phyloP scores from a whole-genome alignment of 2,888 invertebrate genomes.

The Koerneria pararmatus region DNA sequence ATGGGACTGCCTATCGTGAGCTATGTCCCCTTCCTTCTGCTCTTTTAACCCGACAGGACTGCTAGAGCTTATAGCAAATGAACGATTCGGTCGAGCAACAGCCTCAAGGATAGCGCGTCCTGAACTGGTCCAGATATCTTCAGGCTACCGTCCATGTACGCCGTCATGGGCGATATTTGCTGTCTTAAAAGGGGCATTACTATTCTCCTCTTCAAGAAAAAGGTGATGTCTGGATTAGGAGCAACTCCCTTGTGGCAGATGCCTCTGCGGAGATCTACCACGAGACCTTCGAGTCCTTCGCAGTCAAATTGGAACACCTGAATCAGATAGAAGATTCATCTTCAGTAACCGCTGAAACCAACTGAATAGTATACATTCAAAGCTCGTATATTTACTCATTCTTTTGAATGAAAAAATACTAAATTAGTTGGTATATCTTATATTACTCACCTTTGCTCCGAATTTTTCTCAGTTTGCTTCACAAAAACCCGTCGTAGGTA shows the following conservation, averaged over 20 bases:
- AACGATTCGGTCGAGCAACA: conserved; percentile 42
- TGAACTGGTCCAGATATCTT: conserved; percentile 42
- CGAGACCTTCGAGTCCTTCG: conserved; percentile 33
- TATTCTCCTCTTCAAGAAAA: conserved; percentile 7
- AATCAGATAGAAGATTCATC: too few relatives aligned
- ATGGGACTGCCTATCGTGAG: too few relatives aligned
- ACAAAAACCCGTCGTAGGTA: too few relatives aligned
- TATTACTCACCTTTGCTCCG: too few relatives aligned
- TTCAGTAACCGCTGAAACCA: too few relatives aligned
- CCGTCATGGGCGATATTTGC: conserved; percentile 40
- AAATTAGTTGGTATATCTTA: too few relatives aligned
- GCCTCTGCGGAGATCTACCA: conserved; percentile 31
- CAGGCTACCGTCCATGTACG: conserved; percentile 50
- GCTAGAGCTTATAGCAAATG: conserved; percentile 23
- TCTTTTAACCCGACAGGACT: too few relatives aligned
- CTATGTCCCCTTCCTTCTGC: too few relatives aligned
- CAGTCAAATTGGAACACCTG: conserved; percentile 26
- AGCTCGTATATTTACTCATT: too few relatives aligned
- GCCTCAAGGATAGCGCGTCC: conserved; percentile 48
- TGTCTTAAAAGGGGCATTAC: conserved; percentile 13
- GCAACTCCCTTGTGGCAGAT: conserved; percentile 31
- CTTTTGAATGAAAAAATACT: too few relatives aligned
- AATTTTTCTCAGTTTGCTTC: too few relatives aligned
- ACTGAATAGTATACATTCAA: too few relatives aligned
- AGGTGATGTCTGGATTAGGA: conserved; percentile 31